A percentile compares a stretch with the other conserved stretches of the same genome.
phyloP scores from a whole-genome alignment of 2,888 invertebrate species.

The Caenorhabditis wallacei region DNA sequence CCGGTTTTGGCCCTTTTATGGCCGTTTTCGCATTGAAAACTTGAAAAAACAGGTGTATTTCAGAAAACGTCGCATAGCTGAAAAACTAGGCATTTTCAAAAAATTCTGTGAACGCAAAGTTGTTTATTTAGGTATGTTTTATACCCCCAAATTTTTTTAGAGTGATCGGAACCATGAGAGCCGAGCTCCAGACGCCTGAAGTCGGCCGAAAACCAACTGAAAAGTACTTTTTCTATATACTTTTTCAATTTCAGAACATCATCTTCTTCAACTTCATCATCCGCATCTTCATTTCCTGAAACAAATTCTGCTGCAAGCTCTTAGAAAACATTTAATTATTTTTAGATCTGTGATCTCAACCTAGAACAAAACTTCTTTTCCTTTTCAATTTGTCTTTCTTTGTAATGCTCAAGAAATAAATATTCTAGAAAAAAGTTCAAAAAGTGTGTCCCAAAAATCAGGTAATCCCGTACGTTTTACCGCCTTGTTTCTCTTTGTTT shows the following conservation, averaged over 20 bases:
- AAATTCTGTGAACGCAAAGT: too few species aligned
- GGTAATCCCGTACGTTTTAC: conserved; percentile 47
- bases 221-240: not conserved
- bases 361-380: conserved; percentile 11
- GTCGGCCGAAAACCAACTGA: too few species aligned
- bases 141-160: too few species aligned
- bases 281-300: conserved; percentile 13
- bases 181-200: too few species aligned
- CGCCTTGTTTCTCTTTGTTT: conserved; percentile 52
- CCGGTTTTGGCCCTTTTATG: too few species aligned
- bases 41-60: too few species aligned
- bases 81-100: too few species aligned
- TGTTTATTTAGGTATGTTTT: too few species aligned
- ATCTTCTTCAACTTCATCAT: not conserved
- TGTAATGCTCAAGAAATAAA: conserved; percentile 16
- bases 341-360: conserved; percentile 43
- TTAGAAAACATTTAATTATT: conserved; percentile 14
- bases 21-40: too few species aligned
- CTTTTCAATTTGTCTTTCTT: conserved; percentile 38
- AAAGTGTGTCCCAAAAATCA: conserved; percentile 38
- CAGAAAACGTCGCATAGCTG: too few species aligned
- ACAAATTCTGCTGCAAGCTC: conserved; percentile 36
- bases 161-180: too few species aligned
- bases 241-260: conserved; percentile 23
- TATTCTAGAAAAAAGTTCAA: conserved; percentile 13